phyloP scores from a whole-genome alignment of 2,797 vertebrate genomes.

The Taenioides sp. region DNA sequence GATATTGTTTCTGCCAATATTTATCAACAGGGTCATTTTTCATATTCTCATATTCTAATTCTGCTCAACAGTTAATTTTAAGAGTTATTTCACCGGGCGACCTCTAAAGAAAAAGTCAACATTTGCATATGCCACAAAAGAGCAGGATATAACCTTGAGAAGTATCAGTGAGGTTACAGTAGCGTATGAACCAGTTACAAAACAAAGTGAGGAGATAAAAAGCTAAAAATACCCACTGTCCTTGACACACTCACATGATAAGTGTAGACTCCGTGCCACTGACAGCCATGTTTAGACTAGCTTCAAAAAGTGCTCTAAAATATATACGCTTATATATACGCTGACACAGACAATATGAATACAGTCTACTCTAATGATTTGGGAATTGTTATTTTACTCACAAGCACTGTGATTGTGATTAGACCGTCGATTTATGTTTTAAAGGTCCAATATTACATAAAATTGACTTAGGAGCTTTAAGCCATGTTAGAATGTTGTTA shows the following conservation, averaged over 20 bases:
- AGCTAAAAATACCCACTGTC: conserved; percentile 9
- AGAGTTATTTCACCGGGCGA: neutral
- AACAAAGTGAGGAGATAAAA: conserved; percentile 3
- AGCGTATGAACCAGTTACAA: conserved; percentile 2
- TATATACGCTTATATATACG: too few species aligned
- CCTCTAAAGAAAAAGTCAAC: conserved; percentile 1
- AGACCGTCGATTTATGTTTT: too few species aligned
- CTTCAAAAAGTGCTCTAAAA: conserved; percentile 29
- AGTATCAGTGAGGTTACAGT: conserved; percentile 13
- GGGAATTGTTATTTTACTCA: too few species aligned
- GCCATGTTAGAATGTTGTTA: too few species aligned
- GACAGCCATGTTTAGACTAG: conserved; percentile 11
- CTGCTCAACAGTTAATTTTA: neutral
- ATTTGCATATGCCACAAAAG: neutral
- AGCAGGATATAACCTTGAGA: conserved; percentile 18
- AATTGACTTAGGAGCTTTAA: too few species aligned
- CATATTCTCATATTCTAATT: neutral
- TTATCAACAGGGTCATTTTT: conserved; percentile 8
- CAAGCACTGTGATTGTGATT: too few species aligned
- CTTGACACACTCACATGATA: conserved; percentile 1
- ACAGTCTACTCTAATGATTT: too few species aligned
- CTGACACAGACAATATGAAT: neutral
- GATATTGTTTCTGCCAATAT: neutral
- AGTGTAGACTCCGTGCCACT: neutral
- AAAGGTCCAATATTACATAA: too few species aligned